Evolutionary conservation across 2,797 vertebrate species (phyloP).

Genomic region (Clarias laeviceps): DNA sequence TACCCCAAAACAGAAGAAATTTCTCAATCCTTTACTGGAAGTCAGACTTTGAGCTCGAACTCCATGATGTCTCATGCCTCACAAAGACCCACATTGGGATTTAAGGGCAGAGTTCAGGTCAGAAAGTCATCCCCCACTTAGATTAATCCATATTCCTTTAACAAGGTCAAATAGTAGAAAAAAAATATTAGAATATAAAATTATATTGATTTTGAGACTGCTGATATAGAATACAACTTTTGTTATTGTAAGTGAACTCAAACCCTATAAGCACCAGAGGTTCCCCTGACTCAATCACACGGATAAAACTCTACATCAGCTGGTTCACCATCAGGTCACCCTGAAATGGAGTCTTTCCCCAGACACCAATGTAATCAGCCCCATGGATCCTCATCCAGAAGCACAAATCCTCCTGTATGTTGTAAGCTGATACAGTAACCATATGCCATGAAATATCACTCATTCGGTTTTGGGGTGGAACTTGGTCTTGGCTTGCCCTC

Average conservation of each 20-base stretch:
- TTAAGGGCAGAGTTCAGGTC: constrained; percentile 17
- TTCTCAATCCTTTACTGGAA: neutral
- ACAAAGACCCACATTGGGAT: constrained; percentile 20
- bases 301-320: constrained; percentile 4
- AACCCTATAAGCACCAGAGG: neutral
- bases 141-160: constrained; percentile 9
- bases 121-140: constrained; percentile 1
- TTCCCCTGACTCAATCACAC: neutral
- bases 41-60: constrained; percentile 4
- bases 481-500: constrained; percentile 53
- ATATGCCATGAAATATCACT: constrained; percentile 59
- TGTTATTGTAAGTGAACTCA: neutral
- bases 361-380: constrained; percentile 49
- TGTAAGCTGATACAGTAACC: constrained; percentile 60
- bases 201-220: neutral
- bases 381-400: constrained; percentile 44
- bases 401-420: constrained; percentile 54
- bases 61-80: constrained; percentile 9
- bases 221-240: no score
- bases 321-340: constrained; percentile 26
- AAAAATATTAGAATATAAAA: neutral
- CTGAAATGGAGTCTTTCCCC: constrained; percentile 44
- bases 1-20: neutral
- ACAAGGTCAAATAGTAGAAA: neutral
- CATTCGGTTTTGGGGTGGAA: constrained; percentile 53